Conservation (phyloP, 2,797 vertebrate species). For the Heteromormyrus szaboi region DNA sequence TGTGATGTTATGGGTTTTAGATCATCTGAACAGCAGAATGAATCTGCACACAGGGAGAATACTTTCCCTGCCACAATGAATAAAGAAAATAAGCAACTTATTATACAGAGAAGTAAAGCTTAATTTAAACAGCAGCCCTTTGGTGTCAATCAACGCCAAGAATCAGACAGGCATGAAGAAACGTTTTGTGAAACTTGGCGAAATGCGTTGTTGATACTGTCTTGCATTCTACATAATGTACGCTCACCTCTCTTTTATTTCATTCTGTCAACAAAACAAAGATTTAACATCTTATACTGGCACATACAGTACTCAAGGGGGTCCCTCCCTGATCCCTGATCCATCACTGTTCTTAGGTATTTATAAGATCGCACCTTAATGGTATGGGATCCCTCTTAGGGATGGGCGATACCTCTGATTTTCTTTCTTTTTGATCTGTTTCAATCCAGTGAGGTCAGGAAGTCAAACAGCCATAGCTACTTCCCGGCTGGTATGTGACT, state of each 20-base stretch:
- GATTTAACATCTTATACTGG: background rate
- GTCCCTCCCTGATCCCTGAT: background rate
- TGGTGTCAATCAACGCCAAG: background rate
- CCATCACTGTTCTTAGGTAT: background rate
- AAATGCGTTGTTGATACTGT: background rate
- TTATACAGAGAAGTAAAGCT: background rate
- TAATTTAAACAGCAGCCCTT: background rate
- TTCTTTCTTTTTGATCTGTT: background rate
- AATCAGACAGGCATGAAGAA: background rate
- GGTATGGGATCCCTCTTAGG: background rate
- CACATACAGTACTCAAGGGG: background rate
- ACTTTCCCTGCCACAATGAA: conserved; percentile 15
- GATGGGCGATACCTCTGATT: background rate
- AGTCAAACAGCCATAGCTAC: background rate
- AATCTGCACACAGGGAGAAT: conserved; percentile 14
- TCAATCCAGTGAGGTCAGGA: background rate
- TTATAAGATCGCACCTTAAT: background rate
- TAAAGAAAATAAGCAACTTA: background rate
- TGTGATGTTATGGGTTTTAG: conserved; percentile 22
- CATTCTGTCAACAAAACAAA: background rate
- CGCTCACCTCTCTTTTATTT: background rate
- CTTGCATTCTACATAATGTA: background rate
- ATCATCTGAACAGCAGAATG: conserved; percentile 20
- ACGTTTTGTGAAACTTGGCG: background rate
- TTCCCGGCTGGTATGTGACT: background rate